Conservation (phyloP, 2,113 vertebrate species). For the Puma concolor region DNA sequence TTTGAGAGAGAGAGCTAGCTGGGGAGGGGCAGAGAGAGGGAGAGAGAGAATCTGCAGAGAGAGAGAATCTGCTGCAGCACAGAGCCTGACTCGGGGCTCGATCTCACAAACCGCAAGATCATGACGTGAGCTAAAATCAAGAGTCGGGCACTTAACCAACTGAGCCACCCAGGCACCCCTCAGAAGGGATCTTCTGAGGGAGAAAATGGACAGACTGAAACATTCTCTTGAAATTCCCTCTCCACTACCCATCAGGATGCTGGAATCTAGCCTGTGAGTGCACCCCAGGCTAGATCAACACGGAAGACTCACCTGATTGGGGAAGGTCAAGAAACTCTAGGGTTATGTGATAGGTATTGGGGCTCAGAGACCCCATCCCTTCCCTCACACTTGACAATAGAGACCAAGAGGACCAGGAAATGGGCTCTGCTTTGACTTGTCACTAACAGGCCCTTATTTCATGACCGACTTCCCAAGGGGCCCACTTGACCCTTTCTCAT, state of each 20-base stretch:
- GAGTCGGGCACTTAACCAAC: too few species aligned
- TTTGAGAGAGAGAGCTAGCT: too few species aligned
- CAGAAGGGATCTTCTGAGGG: not conserved
- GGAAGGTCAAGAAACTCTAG: not conserved
- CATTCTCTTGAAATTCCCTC: not conserved
- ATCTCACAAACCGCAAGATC: too few species aligned
- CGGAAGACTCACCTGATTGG: not conserved
- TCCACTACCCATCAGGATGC: not conserved
- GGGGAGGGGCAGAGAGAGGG: too few species aligned
- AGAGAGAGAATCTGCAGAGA: too few species aligned
- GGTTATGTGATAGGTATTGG: not conserved
- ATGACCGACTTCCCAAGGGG: not conserved
- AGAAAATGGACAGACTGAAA: not conserved
- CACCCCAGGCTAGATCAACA: not conserved
- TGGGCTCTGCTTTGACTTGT: not conserved
- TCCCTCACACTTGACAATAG: not conserved
- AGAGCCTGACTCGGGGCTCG: too few species aligned
- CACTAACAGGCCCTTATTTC: not conserved
- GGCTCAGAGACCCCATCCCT: not conserved
- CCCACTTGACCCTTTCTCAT: not conserved
- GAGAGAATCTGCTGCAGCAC: too few species aligned
- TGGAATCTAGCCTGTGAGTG: not conserved
- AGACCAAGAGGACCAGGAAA: not conserved
- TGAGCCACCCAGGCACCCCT: not conserved
- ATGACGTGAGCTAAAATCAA: too few species aligned